These are phyloP conservation scores for Pseudochromis fuscus DNA, from an alignment of 2,797 vertebrate species.

Conservation along the genomic window DNA sequence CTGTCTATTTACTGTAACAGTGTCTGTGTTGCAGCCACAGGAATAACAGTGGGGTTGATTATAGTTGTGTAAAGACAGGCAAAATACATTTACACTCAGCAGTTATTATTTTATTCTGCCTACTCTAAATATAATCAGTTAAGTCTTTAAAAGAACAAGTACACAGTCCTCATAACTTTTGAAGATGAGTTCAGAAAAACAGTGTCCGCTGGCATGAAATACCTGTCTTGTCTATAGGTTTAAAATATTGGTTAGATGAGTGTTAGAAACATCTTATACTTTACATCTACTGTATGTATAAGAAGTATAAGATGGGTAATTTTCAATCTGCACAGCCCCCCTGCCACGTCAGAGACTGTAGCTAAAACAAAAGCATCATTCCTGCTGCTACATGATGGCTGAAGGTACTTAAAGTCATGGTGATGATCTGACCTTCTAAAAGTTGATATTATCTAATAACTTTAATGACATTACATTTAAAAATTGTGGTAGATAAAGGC, in stretches of 20 bases:
- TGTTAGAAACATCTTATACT: too few relatives aligned
- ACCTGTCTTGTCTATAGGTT: background rate
- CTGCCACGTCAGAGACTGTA: background rate
- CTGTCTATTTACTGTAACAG: background rate
- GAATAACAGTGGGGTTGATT: background rate
- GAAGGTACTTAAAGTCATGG: too few relatives aligned
- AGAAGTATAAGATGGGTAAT: background rate
- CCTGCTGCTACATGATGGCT: background rate
- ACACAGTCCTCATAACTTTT: background rate
- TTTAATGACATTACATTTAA: too few relatives aligned
- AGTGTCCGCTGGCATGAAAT: background rate
- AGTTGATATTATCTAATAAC: too few relatives aligned
- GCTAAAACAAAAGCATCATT: background rate
- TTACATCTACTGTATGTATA: too few relatives aligned
- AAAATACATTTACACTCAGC: background rate
- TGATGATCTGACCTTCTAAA: too few relatives aligned
- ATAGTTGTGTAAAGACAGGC: background rate
- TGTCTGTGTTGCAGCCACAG: too few relatives aligned
- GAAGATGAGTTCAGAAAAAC: background rate
- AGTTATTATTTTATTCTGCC: background rate
- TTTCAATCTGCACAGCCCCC: background rate
- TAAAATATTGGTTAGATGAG: too few relatives aligned
- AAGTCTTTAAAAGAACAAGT: background rate
- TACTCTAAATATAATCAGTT: background rate
- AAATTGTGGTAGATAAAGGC: background rate